A percentile compares a stretch with the other conserved stretches of the same genome.
phyloP scores from a whole-genome alignment of 1,140 invertebrate species.

The Batillaria attramentaria region DNA sequence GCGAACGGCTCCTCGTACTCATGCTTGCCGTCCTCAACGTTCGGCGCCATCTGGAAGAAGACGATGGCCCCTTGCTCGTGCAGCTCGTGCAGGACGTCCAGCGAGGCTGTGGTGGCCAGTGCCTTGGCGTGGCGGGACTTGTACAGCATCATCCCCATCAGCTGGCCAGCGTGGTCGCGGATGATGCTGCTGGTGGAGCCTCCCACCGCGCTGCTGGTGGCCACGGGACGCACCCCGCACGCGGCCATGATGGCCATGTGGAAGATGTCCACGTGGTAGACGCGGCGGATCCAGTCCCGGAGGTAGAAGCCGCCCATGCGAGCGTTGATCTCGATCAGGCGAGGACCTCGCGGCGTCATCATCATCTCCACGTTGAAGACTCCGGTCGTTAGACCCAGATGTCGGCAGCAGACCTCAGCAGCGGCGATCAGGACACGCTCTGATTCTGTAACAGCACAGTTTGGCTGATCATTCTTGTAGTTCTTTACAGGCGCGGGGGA shows the following conservation, averaged over 20 bases:
- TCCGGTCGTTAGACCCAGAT: conserved; percentile 50
- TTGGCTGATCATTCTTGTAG: too few relatives aligned
- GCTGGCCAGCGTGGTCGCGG: neutral
- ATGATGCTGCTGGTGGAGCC: neutral
- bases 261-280: conserved; percentile 51
- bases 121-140: conserved; percentile 41
- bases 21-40: neutral
- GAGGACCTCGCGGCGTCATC: conserved; percentile 53
- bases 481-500: too few relatives aligned
- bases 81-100: conserved; percentile 23
- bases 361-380: conserved; percentile 60
- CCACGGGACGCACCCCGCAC: conserved; percentile 44
- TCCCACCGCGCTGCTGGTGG: neutral
- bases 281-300: conserved; percentile 49
- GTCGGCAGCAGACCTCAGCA: conserved; percentile 54
- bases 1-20: conserved; percentile 35
- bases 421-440: conserved; percentile 45
- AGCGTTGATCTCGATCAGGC: conserved; percentile 56
- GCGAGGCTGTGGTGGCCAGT: neutral
- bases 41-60: conserved; percentile 42
- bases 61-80: conserved; percentile 28
- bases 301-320: conserved; percentile 59
- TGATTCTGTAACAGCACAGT: too few relatives aligned
- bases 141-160: conserved; percentile 54
- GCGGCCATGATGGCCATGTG: conserved; percentile 46